Conservation (phyloP, 2,888 invertebrate genomes). For the Teleiodes luculella region DNA sequence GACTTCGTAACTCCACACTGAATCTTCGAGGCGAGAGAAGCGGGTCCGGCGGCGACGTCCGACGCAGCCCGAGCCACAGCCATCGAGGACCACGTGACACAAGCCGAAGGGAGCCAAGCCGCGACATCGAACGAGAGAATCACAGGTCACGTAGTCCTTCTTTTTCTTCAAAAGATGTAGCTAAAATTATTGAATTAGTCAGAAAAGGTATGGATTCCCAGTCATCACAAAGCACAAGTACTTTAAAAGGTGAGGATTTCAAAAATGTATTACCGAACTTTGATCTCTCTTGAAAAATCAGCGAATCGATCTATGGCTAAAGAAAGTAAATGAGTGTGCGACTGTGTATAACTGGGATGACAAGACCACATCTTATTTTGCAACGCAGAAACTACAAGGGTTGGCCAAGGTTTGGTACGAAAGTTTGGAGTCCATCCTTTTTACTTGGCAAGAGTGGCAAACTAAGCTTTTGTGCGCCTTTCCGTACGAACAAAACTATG, state of each 20-base stretch:
- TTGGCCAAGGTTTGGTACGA: slow-evolving; percentile 22
- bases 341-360: slow-evolving; percentile 22
- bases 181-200: slow-evolving; percentile 2
- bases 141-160: slow-evolving; percentile 7
- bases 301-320: slow-evolving; percentile 15
- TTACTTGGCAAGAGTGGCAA: slow-evolving; percentile 20
- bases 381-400: slow-evolving; percentile 23
- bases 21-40: neutral
- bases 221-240: neutral
- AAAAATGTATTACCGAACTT: slow-evolving; percentile 12
- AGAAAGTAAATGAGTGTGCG: slow-evolving; percentile 18
- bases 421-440: slow-evolving; percentile 17
- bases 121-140: neutral
- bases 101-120: neutral
- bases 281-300: slow-evolving; percentile 6
- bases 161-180: slow-evolving; percentile 13
- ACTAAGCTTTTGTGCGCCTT: slow-evolving; percentile 18
- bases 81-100: neutral
- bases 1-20: neutral
- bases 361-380: slow-evolving; percentile 18
- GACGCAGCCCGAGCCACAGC: neutral
- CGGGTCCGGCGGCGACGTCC: neutral
- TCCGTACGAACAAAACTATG: slow-evolving; percentile 22
- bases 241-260: neutral
- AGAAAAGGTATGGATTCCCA: neutral